A percentile compares a stretch with the other conserved stretches of the same genome.
Evolutionary conservation across 2,888 invertebrate genomes (phyloP).

Genomic region (Rhagonycha lutea): DNA sequence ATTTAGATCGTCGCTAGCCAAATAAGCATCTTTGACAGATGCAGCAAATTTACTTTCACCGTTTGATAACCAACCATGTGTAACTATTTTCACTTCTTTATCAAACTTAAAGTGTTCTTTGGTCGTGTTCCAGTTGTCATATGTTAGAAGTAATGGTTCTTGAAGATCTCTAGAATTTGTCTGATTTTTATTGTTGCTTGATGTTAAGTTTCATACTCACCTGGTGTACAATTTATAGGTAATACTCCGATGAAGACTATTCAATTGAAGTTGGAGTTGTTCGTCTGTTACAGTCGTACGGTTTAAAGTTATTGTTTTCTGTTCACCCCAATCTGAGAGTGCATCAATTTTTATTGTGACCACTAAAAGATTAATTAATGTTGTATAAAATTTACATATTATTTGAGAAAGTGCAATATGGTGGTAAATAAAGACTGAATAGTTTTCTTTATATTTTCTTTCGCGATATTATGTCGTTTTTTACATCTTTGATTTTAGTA

Average conservation of each 20-base stretch:
- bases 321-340: not conserved
- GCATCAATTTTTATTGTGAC: too few relatives aligned
- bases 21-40: constrained; percentile 55
- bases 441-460: too few relatives aligned
- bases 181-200: not conserved
- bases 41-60: constrained; percentile 54
- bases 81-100: constrained; percentile 55
- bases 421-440: not conserved
- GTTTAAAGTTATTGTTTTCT: not conserved
- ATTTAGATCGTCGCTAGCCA: constrained; percentile 57
- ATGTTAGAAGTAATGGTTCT: not conserved
- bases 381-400: not conserved
- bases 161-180: not conserved
- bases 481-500: too few relatives aligned
- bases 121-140: not conserved
- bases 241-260: not conserved
- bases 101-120: not conserved
- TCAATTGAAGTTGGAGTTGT: not conserved
- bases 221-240: not conserved
- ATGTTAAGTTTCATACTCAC: not conserved
- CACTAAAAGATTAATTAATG: not conserved
- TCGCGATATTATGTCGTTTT: too few relatives aligned
- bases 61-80: constrained; percentile 60
- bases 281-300: not conserved
- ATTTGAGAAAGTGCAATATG: not conserved